These are phyloP conservation scores for Guaruba guarouba DNA, from an alignment of 2,113 vertebrate genomes.

Conservation along the genomic window DNA sequence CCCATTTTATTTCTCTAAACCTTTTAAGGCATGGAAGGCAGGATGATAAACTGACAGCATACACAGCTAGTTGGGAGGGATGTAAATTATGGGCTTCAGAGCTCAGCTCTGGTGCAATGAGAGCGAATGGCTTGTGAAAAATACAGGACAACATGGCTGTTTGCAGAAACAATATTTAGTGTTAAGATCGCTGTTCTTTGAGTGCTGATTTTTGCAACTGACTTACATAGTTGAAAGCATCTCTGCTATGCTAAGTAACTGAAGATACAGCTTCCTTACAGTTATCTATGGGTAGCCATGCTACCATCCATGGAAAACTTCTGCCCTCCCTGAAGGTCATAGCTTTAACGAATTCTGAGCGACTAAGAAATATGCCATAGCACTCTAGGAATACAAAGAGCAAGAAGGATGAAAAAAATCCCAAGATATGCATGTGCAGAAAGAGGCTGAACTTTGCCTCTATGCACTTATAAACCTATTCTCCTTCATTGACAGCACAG, in stretches of 20 bases:
- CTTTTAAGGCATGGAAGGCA: not conserved
- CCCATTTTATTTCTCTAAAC: not conserved
- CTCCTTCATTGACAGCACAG: not conserved
- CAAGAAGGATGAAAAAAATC: not conserved
- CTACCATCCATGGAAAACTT: not conserved
- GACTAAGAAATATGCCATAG: not conserved
- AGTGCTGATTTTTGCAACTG: not conserved
- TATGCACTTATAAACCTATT: not conserved
- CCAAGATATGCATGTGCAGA: not conserved
- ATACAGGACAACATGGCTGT: not conserved
- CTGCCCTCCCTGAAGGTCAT: not conserved
- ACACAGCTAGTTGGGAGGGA: not conserved
- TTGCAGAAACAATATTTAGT: not conserved
- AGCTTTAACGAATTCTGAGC: not conserved
- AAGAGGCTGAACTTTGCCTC: not conserved
- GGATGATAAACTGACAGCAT: not conserved
- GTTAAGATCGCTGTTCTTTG: not conserved
- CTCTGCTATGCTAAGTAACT: not conserved
- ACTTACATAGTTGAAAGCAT: not conserved
- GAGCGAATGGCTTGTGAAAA: not conserved
- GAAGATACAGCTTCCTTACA: not conserved
- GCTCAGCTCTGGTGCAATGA: not conserved
- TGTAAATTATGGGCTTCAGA: not conserved
- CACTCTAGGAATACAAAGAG: not conserved
- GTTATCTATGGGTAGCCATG: not conserved